These are phyloP conservation scores for Lordiphosa andalusiaca DNA, from an alignment of 2,888 invertebrate genomes.

Conservation along the genomic window DNA sequence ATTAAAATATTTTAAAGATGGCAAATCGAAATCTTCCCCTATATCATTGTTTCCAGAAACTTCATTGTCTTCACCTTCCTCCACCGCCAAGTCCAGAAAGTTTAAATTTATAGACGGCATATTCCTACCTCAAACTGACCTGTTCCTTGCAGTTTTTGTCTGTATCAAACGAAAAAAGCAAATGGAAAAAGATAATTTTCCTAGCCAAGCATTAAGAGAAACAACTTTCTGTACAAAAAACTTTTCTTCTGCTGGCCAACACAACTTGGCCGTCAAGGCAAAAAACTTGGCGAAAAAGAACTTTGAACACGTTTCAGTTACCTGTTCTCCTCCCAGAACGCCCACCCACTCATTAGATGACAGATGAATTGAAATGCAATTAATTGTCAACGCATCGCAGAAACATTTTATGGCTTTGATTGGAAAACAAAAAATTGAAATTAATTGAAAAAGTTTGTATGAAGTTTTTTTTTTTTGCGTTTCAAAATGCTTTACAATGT, in stretches of 20 bases:
- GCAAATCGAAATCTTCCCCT: no score
- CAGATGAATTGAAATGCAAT: conserved; percentile 52
- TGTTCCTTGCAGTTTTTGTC: conserved; percentile 6
- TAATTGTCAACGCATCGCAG: conserved; percentile 56
- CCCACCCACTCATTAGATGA: conserved; percentile 32
- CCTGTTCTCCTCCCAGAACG: conserved; percentile 15
- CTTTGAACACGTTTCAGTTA: conserved; percentile 54
- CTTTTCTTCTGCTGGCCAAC: conserved; percentile 27
- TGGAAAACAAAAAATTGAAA: conserved; percentile 25
- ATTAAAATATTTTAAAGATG: neutral
- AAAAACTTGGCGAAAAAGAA: conserved; percentile 43
- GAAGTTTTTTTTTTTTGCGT: neutral
- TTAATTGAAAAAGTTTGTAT: conserved; percentile 55
- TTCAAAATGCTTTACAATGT: conserved; percentile 8
- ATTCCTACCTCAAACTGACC: conserved; percentile 5
- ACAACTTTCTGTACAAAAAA: conserved; percentile 47
- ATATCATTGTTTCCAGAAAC: conserved; percentile 8
- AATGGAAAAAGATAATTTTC: conserved; percentile 42
- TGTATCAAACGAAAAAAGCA: conserved; percentile 7
- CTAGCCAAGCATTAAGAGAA: conserved; percentile 39
- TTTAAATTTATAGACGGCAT: conserved; percentile 5
- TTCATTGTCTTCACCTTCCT: conserved; percentile 23
- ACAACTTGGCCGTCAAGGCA: conserved; percentile 41
- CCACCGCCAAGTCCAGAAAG: neutral
- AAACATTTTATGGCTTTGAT: conserved; percentile 52